These are phyloP conservation scores for Phaethon lepturus DNA, from an alignment of 2,113 vertebrate species.

Conservation along the genomic window DNA sequence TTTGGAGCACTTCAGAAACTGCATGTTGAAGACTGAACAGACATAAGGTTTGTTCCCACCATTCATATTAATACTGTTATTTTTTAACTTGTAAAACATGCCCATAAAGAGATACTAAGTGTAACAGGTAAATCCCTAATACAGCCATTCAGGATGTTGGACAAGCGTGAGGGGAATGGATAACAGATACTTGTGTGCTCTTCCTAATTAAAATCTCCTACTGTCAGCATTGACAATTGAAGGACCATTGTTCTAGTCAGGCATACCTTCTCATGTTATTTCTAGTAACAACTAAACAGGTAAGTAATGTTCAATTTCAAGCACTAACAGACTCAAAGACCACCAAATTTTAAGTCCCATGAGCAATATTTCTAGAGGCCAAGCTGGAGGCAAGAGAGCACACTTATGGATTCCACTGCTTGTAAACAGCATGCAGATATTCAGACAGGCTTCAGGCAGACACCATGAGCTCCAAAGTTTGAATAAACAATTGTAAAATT, in stretches of 20 bases:
- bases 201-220: neutral
- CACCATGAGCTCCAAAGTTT: neutral
- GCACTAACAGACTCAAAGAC: neutral
- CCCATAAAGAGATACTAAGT: neutral
- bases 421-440: neutral
- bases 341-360: neutral
- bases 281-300: neutral
- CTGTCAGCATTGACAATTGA: rapidly evolving
- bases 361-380: neutral
- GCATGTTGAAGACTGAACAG: neutral
- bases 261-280: neutral
- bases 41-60: neutral
- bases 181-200: neutral
- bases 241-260: neutral
- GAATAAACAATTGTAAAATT: neutral
- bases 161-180: neutral
- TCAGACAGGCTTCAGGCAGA: neutral
- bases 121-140: neutral
- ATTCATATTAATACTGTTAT: neutral
- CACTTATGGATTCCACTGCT: neutral
- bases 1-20: neutral
- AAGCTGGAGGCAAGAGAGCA: neutral
- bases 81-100: neutral
- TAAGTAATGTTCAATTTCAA: neutral
- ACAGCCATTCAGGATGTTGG: neutral